Evolutionary conservation across 2,888 invertebrate species (phyloP).

Genomic region (Minunthozetes semirufus): DNA sequence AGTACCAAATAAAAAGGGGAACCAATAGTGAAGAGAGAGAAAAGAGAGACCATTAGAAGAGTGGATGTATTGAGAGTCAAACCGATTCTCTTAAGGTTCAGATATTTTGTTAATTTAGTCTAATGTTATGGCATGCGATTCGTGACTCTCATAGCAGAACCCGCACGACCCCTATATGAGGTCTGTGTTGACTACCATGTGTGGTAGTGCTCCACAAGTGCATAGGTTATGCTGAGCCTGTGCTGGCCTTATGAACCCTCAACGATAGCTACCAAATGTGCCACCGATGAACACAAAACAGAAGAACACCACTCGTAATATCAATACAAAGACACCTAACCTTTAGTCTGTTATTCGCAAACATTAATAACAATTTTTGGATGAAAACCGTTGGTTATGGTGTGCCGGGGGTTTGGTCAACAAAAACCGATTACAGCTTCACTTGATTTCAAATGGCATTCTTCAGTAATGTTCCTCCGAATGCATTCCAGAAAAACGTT

Average conservation of each 20-base stretch:
- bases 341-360: not conserved
- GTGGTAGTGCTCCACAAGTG: not conserved
- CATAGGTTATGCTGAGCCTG: not conserved
- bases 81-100: conserved; percentile 7
- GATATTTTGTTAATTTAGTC: conserved; percentile 21
- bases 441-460: no score
- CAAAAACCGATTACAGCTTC: no score
- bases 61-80: conserved; percentile 2
- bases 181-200: not conserved
- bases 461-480: no score
- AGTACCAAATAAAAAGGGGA: not conserved
- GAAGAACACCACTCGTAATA: not conserved
- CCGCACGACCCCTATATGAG: not conserved
- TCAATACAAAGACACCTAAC: not conserved
- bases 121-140: conserved; percentile 20
- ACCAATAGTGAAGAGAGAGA: not conserved
- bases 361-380: not conserved
- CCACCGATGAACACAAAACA: not conserved
- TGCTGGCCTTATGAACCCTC: not conserved
- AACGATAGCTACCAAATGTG: conserved; percentile 5
- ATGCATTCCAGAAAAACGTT: no score
- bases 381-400: not conserved
- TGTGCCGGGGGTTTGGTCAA: no score
- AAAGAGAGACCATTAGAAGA: not conserved
- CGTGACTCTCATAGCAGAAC: not conserved